These are phyloP conservation scores for Tenthredo distinguenda DNA, from an alignment of 2,888 invertebrate genomes.

Conservation along the genomic window DNA sequence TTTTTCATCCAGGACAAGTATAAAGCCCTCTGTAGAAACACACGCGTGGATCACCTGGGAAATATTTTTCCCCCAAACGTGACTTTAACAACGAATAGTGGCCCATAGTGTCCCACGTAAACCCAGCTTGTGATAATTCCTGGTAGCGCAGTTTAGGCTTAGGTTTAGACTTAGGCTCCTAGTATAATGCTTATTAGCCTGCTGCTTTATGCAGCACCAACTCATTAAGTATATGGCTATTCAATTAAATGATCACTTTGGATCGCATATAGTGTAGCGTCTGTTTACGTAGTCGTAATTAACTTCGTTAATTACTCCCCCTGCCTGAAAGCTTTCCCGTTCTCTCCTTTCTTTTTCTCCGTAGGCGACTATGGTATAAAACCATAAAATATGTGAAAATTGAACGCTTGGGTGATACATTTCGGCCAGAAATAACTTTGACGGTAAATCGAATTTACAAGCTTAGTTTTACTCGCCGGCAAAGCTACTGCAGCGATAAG, in stretches of 20 bases:
- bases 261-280: not conserved
- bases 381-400: not conserved
- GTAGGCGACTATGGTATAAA: not conserved
- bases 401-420: not conserved
- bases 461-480: not conserved
- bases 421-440: not conserved
- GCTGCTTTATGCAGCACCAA: constrained; percentile 26
- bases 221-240: not conserved
- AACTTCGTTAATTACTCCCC: constrained; percentile 8
- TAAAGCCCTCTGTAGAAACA: not conserved
- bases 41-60: constrained; percentile 13
- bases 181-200: constrained; percentile 27
- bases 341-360: not conserved
- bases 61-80: constrained; percentile 8
- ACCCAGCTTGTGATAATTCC: constrained; percentile 46
- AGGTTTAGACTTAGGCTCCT: not conserved
- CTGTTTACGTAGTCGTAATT: constrained; percentile 31
- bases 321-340: not conserved
- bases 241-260: constrained; percentile 46
- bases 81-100: constrained; percentile 36
- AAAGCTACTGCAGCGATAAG: not conserved
- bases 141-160: not conserved
- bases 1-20: not conserved
- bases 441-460: not conserved
- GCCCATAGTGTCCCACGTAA: constrained; percentile 33